Evolutionary conservation across 2,113 vertebrate species (phyloP).

Genomic region (Cyprinodon variegatus): DNA sequence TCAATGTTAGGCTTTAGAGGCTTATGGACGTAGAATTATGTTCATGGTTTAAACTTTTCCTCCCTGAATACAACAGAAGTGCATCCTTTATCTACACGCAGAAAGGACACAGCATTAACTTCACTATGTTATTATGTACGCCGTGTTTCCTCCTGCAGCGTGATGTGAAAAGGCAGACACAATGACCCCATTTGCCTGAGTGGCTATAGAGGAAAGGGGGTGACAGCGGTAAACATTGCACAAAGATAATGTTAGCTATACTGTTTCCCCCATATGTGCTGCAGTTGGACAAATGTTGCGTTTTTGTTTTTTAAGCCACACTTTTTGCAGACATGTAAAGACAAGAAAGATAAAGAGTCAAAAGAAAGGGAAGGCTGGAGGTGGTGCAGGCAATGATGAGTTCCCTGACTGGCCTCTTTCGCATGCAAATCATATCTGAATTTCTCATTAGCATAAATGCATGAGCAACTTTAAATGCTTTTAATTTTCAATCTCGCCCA

Average conservation of each 20-base stretch:
- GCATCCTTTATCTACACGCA: constrained; percentile 21
- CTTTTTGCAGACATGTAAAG: constrained; percentile 55
- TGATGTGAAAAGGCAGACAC: constrained; percentile 75
- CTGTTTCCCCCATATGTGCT: constrained; percentile 38
- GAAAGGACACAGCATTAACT: constrained; percentile 40
- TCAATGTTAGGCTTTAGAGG: constrained; percentile 60
- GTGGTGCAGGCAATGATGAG: constrained; percentile 89
- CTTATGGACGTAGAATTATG: constrained; percentile 45
- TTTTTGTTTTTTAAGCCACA: constrained; percentile 58
- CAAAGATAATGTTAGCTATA: constrained; percentile 62
- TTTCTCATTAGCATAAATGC: constrained; percentile 99
- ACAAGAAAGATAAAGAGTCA: constrained; percentile 76
- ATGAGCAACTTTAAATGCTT: constrained; percentile 99
- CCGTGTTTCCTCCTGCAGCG: constrained; percentile 56
- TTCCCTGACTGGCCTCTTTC: constrained; percentile 98
- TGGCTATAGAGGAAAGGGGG: constrained; percentile 50
- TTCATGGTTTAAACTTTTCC: constrained; percentile 42
- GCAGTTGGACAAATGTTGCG: constrained; percentile 47
- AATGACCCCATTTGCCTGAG: constrained; percentile 74
- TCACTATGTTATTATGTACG: constrained; percentile 56
- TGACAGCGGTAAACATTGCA: constrained; percentile 68
- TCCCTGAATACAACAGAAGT: constrained; percentile 12
- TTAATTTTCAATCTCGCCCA: constrained; percentile 99
- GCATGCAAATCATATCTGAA: constrained; percentile 99
- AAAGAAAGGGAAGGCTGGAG: constrained; percentile 85